A percentile compares a stretch with the other conserved stretches of the same genome.
phyloP scores from a whole-genome alignment of 1,140 invertebrate species.

The Caenorhabditis remanei region DNA sequence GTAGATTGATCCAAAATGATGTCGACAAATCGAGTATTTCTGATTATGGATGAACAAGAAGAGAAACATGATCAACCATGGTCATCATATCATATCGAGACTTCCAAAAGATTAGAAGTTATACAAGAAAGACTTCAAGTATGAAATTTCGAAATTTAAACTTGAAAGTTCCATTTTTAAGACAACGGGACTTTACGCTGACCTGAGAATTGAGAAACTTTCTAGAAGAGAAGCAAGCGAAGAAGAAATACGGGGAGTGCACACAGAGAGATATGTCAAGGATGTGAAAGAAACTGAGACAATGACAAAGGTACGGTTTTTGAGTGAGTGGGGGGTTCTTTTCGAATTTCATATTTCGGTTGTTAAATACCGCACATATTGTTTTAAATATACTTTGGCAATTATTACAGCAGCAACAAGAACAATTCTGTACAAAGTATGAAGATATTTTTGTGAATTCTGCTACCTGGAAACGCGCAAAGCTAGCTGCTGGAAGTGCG shows the following conservation, averaged over 20 bases:
- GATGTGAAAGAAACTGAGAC: slow-evolving; percentile 8
- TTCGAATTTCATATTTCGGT: too few species aligned
- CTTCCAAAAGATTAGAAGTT: neutral
- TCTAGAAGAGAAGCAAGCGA: neutral
- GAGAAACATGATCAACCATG: slow-evolving; percentile 16
- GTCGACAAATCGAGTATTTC: neutral
- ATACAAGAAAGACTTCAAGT: slow-evolving; percentile 28
- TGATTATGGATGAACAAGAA: slow-evolving; percentile 10
- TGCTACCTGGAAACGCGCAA: slow-evolving; percentile 33
- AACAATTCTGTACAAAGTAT: slow-evolving; percentile 19
- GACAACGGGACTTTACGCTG: neutral
- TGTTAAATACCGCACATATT: too few species aligned
- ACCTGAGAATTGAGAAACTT: slow-evolving; percentile 1
- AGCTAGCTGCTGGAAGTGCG: neutral
- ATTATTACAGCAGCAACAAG: slow-evolving; percentile 13
- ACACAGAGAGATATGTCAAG: slow-evolving; percentile 25
- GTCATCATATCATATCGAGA: slow-evolving; percentile 43
- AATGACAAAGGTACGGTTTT: neutral
- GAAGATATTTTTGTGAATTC: slow-evolving; percentile 41
- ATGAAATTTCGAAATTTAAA: neutral
- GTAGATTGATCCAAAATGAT: neutral
- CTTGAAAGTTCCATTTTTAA: neutral
- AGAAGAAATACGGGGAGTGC: neutral
- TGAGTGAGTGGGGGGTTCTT: too few species aligned
- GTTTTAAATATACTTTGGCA: too few species aligned